Conservation (phyloP, 2,113 vertebrate genomes). For the Abramis brama region DNA sequence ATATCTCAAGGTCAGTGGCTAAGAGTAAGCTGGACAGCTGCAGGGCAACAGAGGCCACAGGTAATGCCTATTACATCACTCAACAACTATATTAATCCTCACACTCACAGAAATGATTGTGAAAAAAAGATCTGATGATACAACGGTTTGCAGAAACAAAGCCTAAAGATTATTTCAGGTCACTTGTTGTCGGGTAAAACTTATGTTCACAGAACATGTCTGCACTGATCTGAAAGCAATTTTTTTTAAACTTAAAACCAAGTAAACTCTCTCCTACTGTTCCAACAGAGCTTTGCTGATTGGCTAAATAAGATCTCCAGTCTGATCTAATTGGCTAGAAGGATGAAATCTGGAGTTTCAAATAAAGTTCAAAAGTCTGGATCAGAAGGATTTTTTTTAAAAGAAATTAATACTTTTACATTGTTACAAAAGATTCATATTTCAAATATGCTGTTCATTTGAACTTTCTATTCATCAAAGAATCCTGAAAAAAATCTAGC, state of each 20-base stretch:
- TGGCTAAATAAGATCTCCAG: not conserved
- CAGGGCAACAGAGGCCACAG: constrained; percentile 9
- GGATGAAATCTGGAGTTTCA: not conserved
- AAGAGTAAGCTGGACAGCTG: not conserved
- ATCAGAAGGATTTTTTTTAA: not conserved
- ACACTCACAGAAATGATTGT: not conserved
- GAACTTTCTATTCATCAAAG: not conserved
- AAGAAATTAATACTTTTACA: too few species aligned
- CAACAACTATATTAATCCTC: constrained; percentile 2
- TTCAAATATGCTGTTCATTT: too few species aligned
- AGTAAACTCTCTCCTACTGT: not conserved
- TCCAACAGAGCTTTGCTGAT: not conserved
- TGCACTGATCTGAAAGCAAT: too few species aligned
- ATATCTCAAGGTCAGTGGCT: not conserved
- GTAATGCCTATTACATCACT: constrained; percentile 3
- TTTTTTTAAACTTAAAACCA: too few species aligned
- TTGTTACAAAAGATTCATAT: too few species aligned
- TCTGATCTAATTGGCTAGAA: not conserved
- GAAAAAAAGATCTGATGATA: not conserved
- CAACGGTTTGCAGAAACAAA: not conserved
- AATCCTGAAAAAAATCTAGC: not conserved
- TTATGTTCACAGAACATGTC: not conserved
- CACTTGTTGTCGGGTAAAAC: not conserved
- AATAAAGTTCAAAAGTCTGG: not conserved
- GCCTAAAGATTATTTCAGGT: not conserved